Base-by-base conservation (phyloP, 2,888 invertebrate species). In the Epistrophe grossulariae region DNA sequence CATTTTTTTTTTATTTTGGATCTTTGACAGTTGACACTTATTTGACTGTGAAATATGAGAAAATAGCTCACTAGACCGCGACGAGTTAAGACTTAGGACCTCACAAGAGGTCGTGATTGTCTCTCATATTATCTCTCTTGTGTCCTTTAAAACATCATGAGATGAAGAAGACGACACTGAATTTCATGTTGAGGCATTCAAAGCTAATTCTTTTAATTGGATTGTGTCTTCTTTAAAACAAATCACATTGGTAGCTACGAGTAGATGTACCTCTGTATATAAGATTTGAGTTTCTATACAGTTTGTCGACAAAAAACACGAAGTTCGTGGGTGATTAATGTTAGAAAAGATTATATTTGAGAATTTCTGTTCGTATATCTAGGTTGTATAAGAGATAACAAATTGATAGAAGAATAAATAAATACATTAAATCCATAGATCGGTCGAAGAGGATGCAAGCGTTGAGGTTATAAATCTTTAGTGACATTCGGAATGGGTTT, bases 61-160 rank as follows among this genome's bases (percentile, higher is more conserved):
- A 70, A 70, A 55, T 70, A 28, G 40, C 28, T 40, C 38, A 28
- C 28, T 64, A 48, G 45, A 66, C 62, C 9, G n/a, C 38, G 19
- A 71, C 11, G 28, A 28, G 17, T 38, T 19, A 38, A n/a, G 62
- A 38, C 1, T 55, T 80, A 84, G 60, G 84, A 84, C 84, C 84
- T 66, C 84, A 84, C 84, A 84, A 17, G 80, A 35, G 64, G 80
- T 55, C 50, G 50, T 84, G 76, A 72, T 84, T 76, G 50, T 80
- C 59, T 80, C 59, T 80, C 74, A 74, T 79, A 74, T 84, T 24
- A 1, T 24, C 66, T 83, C 45, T 68, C 73, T 60, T 79, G 57
- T 60, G 60, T 60, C 60, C 60, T 60, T 40, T 40, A 11, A 35
- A 59, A 59, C 6, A 9, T 38, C n/a, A 15, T 24, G 24, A 19